phyloP scores from a whole-genome alignment of 2,797 vertebrate genomes.

The Natrix natrix region DNA sequence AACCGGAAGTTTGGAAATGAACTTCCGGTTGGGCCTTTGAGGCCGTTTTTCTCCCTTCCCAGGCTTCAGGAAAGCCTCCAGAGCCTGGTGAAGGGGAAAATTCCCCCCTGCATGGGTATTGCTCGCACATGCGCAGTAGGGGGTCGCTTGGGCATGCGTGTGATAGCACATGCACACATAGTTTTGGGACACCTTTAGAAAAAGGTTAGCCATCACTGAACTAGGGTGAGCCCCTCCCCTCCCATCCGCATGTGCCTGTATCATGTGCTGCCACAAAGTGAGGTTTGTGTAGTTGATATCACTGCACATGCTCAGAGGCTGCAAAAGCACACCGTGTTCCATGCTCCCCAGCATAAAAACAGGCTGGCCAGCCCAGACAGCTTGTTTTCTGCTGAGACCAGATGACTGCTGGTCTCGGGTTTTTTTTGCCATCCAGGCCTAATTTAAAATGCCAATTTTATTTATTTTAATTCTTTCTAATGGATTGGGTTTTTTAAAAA shows the following conservation, averaged over 20 bases:
- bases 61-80: no score
- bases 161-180: no score
- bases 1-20: no score
- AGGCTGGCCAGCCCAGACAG: background rate
- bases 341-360: background rate
- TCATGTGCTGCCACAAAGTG: background rate
- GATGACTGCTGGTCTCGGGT: background rate
- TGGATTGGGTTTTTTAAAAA: background rate
- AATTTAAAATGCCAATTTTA: background rate
- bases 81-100: no score
- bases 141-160: no score
- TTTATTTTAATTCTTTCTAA: background rate
- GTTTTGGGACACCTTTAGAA: no score
- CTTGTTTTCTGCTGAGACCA: background rate
- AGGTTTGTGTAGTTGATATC: background rate
- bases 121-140: no score
- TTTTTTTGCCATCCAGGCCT: background rate
- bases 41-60: no score
- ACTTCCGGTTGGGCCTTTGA: no score
- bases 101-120: no score
- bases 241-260: background rate
- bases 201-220: no score
- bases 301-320: background rate
- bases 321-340: background rate
- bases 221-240: background rate